Evolutionary conservation across 2,797 vertebrate species (phyloP), one percentile per base, ranked within the genome.

Genomic region (Haliaeetus albicilla): DNA sequence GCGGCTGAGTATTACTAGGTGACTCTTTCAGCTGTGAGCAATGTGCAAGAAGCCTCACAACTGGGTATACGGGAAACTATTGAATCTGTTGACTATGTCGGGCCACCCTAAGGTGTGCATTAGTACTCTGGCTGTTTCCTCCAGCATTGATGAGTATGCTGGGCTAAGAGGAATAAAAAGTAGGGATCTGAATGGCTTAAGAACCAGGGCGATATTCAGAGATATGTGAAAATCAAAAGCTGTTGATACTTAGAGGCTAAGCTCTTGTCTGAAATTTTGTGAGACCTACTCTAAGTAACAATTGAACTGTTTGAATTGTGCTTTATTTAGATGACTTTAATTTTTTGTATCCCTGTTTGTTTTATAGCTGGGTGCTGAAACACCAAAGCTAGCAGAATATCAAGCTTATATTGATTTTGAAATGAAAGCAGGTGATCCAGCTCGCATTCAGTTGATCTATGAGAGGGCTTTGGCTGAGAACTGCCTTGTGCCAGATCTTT

Each of bases 401-500:
- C 99, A 99, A 96, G 96, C 98, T 18, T 99, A 99, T 97, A 99
- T 99, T 7, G 99, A 99, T 89, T 99, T 98, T 80, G 99, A 99
- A 91, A 97, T 99, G 85, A 99, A 99, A 96, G 98, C 98, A 22
- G 99, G 99, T 1, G 99, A 99, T 94, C 99, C 99, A 9, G 98
- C 99, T 63, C 98, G 99, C 23, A 98, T 99, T 84, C 99, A 99
- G 98, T 97, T 99, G 46, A 98, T 98, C 91, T 99, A 99, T 17
- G 99, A 99, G 98, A 98, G 99, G 18, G 98, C 99, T 48, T 96
- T 99, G 97, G 99, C 98, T 3, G 99, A 99, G 97, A 99, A 99
- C 98, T 99, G 99, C 97, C 98, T 99, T 16, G 99, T 99, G 49
- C 99, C 99, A 22, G 99, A 99, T 97, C 98, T 99, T 89, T 99